Conservation (phyloP, 2,113 vertebrate species). For the Cephalopholis sonnerati region DNA sequence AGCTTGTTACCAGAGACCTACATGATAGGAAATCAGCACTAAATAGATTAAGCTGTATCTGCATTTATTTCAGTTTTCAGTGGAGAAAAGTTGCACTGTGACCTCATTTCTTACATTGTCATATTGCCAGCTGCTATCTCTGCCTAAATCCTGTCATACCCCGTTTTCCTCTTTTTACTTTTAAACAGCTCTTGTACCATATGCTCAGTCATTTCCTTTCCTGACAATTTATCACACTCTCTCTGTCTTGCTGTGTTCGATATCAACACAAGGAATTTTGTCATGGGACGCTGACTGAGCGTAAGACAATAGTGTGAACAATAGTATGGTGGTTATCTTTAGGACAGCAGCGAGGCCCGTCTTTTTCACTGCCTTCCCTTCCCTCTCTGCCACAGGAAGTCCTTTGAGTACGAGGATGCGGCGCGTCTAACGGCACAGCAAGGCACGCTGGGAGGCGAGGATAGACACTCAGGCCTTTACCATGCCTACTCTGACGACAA, state of each 20-base stretch:
- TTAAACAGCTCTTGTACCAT: not conserved
- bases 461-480: slow-evolving; percentile 83
- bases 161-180: not conserved
- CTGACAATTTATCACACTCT: slow-evolving; percentile 9
- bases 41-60: not conserved
- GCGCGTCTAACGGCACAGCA: slow-evolving; percentile 86
- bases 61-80: not conserved
- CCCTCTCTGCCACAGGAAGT: slow-evolving; percentile 88
- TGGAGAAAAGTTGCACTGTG: not conserved
- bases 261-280: slow-evolving; percentile 33
- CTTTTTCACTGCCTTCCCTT: slow-evolving; percentile 42
- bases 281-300: not conserved
- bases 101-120: not conserved
- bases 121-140: not conserved
- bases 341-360: slow-evolving; percentile 20
- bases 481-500: slow-evolving; percentile 94
- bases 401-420: slow-evolving; percentile 98
- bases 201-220: slow-evolving; percentile 38
- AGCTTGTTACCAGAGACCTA: not conserved
- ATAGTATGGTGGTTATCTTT: slow-evolving; percentile 30
- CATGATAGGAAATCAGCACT: not conserved
- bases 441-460: slow-evolving; percentile 77
- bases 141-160: not conserved
- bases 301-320: slow-evolving; percentile 20
- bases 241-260: slow-evolving; percentile 23